Conservation (phyloP, 2,888 invertebrate genomes). For the Mylabris sibirica region DNA sequence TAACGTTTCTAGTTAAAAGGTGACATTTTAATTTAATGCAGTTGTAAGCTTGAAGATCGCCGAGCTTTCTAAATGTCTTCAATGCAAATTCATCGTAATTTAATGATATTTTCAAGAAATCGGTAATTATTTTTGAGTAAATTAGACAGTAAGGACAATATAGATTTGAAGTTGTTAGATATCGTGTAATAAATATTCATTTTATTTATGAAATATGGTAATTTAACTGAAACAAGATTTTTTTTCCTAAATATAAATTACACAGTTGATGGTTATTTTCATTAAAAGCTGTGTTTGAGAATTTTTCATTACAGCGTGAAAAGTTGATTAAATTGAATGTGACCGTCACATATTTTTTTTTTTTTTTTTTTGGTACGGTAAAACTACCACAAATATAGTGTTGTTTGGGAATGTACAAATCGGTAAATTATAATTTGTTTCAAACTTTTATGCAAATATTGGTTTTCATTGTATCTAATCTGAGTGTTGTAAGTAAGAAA, state of each 20-base stretch:
- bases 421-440: background rate
- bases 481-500: background rate
- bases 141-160: background rate
- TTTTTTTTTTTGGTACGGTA: too few species aligned
- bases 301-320: background rate
- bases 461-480: background rate
- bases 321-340: background rate
- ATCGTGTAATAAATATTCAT: background rate
- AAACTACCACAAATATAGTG: background rate
- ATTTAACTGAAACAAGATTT: background rate
- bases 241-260: background rate
- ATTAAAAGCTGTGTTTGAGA: background rate
- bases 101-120: background rate
- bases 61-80: background rate
- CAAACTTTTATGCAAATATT: background rate
- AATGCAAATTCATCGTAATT: background rate
- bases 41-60: background rate
- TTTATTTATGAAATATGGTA: background rate
- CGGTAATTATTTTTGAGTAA: background rate
- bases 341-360: background rate
- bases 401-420: background rate
- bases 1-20: background rate
- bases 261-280: background rate
- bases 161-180: background rate
- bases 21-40: slow-evolving; percentile 9